Conservation (phyloP, 2,113 vertebrate genomes). For the Vulpes vulpes region DNA sequence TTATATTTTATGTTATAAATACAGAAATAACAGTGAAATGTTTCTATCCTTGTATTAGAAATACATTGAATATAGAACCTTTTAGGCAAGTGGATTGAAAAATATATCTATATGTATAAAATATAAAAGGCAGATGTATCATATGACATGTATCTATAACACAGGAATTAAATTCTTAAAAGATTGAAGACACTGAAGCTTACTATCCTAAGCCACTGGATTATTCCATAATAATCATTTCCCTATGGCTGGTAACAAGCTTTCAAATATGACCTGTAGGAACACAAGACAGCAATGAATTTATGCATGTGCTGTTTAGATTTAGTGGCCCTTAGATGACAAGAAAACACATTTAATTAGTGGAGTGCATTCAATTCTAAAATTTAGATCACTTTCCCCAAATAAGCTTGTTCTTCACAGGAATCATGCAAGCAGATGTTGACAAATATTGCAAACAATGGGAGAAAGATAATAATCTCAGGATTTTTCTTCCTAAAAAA, state of each 20-base stretch:
- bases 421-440: slow-evolving; percentile 45
- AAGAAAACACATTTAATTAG: slow-evolving; percentile 60
- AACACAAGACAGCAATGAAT: slow-evolving; percentile 50
- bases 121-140: slow-evolving; percentile 35
- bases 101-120: slow-evolving; percentile 37
- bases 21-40: slow-evolving; percentile 51
- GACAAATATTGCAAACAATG: slow-evolving; percentile 62
- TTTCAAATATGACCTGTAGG: slow-evolving; percentile 62
- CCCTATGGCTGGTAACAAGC: slow-evolving; percentile 42
- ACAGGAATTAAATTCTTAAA: slow-evolving; percentile 27
- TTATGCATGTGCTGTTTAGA: slow-evolving; percentile 51
- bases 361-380: slow-evolving; percentile 57
- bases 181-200: slow-evolving; percentile 36
- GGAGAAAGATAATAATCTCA: slow-evolving; percentile 10
- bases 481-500: slow-evolving; percentile 31
- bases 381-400: slow-evolving; percentile 67
- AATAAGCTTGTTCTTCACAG: slow-evolving; percentile 61
- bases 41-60: slow-evolving; percentile 33
- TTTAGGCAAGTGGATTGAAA: slow-evolving; percentile 58
- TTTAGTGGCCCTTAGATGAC: slow-evolving; percentile 45
- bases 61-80: slow-evolving; percentile 34
- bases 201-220: slow-evolving; percentile 44
- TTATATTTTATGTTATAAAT: neutral
- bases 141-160: slow-evolving; percentile 3
- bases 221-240: slow-evolving; percentile 70